Evolutionary conservation across 2,113 vertebrate genomes (phyloP).

Genomic region (Labeo rohita): DNA sequence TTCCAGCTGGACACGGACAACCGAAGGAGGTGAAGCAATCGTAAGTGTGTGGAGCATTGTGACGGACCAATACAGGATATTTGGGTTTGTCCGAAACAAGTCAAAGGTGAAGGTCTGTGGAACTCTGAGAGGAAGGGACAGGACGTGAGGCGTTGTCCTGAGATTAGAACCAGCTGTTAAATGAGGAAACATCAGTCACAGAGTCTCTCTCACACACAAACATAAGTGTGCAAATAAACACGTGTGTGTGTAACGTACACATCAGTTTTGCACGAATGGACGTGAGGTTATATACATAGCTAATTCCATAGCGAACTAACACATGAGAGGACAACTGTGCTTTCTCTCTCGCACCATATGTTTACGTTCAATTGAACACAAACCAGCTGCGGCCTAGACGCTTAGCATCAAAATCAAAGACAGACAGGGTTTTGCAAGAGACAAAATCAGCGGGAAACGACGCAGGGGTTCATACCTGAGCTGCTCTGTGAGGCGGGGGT

Average conservation of each 20-base stretch:
- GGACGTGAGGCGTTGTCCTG: slow-evolving; percentile 70
- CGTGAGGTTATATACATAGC: neutral
- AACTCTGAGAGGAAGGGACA: slow-evolving; percentile 64
- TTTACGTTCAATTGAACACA: slow-evolving; percentile 14
- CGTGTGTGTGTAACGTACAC: neutral
- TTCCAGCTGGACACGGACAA: slow-evolving; percentile 39
- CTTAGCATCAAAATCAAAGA: slow-evolving; percentile 23
- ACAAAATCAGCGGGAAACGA: neutral
- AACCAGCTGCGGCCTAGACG: slow-evolving; percentile 27
- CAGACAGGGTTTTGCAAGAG: neutral
- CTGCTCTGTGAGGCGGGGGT: slow-evolving; percentile 81
- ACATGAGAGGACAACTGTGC: neutral
- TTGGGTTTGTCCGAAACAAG: slow-evolving; percentile 62
- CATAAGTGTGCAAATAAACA: slow-evolving; percentile 24
- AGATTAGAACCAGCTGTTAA: slow-evolving; percentile 76
- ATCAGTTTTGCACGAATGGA: slow-evolving; percentile 2
- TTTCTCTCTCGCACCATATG: neutral
- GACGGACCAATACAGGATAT: slow-evolving; percentile 71
- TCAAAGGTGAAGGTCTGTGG: slow-evolving; percentile 73
- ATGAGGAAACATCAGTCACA: slow-evolving; percentile 10
- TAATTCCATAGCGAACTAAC: slow-evolving; percentile 4
- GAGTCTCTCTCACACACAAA: slow-evolving; percentile 8
- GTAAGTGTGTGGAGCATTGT: slow-evolving; percentile 41
- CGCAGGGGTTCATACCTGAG: slow-evolving; percentile 68
- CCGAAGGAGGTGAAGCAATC: slow-evolving; percentile 31